These are phyloP conservation scores for Micrasema longulum DNA, from an alignment of 1,140 invertebrate species.

Conservation along the genomic window DNA sequence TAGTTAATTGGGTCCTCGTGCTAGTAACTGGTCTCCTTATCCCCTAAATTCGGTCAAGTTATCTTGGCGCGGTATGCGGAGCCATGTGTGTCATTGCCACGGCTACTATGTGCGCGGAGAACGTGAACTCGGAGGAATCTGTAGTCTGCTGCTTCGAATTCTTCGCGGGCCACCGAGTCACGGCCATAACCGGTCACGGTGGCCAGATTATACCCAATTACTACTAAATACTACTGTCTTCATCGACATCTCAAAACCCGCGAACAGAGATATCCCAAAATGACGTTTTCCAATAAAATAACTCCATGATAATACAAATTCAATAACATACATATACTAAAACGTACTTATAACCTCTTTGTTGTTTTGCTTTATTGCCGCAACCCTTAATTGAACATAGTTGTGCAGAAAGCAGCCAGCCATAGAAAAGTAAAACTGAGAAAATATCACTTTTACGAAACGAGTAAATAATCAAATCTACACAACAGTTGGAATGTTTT, in stretches of 20 bases:
- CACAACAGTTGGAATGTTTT: too few species aligned
- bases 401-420: too few species aligned
- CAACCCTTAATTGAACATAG: too few species aligned
- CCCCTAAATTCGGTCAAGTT: conserved; percentile 23
- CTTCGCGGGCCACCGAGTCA: background rate
- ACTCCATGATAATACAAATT: too few species aligned
- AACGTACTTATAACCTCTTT: background rate
- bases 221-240: background rate
- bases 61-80: conserved; percentile 6
- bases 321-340: background rate
- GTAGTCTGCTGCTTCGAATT: background rate
- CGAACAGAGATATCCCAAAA: too few species aligned
- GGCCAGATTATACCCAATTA: background rate
- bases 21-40: conserved; percentile 4
- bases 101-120: background rate
- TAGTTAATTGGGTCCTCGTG: background rate
- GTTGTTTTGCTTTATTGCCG: background rate
- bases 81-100: conserved; percentile 34
- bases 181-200: background rate
- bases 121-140: conserved; percentile 9
- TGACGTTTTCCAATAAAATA: too few species aligned
- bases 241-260: too few species aligned
- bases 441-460: too few species aligned
- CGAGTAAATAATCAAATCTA: too few species aligned
- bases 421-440: too few species aligned